Percentiles rank a stretch among this genome's conserved stretches.
Conservation (phyloP, 2,888 invertebrate genomes). For the Rhopalosiphum nymphaeae region DNA sequence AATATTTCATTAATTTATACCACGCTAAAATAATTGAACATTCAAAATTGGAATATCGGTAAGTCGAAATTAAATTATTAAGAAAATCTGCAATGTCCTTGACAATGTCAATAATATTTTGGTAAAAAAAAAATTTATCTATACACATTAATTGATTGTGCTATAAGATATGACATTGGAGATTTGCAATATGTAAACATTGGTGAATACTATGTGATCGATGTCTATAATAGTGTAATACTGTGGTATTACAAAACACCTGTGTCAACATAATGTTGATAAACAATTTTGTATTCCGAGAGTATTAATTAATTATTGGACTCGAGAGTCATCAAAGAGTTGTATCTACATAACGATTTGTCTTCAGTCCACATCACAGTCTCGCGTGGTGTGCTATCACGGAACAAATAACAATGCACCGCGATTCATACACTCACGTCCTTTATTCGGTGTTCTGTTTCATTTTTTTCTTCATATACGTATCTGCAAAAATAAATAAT, state of each 20-base stretch:
- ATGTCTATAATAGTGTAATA: not conserved
- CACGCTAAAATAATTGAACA: not conserved
- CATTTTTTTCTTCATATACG: not conserved
- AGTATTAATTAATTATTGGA: not conserved
- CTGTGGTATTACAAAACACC: not conserved
- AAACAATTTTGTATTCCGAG: not conserved
- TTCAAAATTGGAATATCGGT: not conserved
- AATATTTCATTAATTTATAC: not conserved
- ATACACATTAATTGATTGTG: not conserved
- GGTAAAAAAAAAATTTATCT: not conserved
- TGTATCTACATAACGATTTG: not conserved
- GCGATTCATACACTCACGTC: not conserved
- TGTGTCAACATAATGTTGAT: not conserved
- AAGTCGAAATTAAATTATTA: not conserved
- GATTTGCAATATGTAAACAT: not conserved
- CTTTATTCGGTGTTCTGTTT: not conserved
- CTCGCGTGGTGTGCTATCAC: not conserved
- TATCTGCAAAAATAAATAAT: slow-evolving; percentile 19
- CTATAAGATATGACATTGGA: not conserved
- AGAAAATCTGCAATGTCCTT: not conserved
- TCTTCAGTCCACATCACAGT: not conserved
- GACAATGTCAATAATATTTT: not conserved
- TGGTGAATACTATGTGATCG: not conserved
- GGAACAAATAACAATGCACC: not conserved
- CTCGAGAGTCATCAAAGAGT: not conserved